Evolutionary conservation across 2,113 vertebrate genomes (phyloP).

Genomic region (Smithornis capensis): DNA sequence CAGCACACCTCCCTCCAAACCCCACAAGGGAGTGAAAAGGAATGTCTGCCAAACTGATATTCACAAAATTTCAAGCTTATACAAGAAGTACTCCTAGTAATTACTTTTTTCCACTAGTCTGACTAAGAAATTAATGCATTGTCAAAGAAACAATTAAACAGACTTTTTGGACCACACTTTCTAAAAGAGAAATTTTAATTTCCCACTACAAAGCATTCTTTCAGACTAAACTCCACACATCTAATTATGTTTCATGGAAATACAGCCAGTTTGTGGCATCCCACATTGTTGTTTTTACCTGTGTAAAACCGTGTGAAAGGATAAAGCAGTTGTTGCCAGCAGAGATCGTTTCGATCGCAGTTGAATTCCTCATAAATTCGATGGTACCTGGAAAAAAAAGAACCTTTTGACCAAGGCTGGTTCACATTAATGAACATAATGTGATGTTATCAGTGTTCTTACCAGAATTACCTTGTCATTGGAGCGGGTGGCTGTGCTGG

Average conservation of each 20-base stretch:
- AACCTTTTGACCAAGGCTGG: neutral
- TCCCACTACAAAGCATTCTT: neutral
- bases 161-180: neutral
- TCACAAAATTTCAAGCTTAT: neutral
- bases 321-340: slow-evolving; percentile 91
- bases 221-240: neutral
- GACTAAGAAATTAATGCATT: neutral
- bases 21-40: neutral
- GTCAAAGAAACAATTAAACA: neutral
- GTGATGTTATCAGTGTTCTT: neutral
- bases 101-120: neutral
- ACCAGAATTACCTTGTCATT: slow-evolving; percentile 78
- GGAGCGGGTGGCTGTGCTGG: slow-evolving; percentile 71
- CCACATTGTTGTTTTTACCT: slow-evolving; percentile 68
- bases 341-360: slow-evolving; percentile 89
- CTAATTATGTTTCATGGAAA: neutral
- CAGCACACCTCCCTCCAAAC: neutral
- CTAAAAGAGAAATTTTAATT: neutral
- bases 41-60: neutral
- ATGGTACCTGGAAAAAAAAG: slow-evolving; percentile 77
- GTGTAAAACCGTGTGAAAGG: slow-evolving; percentile 87
- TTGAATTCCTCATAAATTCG: slow-evolving; percentile 94
- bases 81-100: neutral
- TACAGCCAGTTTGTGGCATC: rapidly evolving
- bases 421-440: neutral